Conservation (phyloP, 2,888 invertebrate genomes). For the Mantis religiosa region DNA sequence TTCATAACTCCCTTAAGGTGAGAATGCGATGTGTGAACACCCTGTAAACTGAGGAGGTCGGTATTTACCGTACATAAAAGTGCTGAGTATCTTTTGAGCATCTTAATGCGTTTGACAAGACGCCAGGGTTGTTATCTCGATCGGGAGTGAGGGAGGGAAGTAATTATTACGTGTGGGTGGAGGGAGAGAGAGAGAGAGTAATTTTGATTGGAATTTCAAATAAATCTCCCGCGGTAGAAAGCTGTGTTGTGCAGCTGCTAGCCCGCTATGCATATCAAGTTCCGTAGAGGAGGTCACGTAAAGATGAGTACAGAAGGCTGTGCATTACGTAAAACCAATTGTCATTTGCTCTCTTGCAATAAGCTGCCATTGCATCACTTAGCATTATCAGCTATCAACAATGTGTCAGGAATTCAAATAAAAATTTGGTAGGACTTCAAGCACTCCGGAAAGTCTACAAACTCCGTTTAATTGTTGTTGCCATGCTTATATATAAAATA, state of each 20-base stretch:
- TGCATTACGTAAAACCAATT: not conserved
- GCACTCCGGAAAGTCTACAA: no score
- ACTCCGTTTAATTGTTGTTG: no score
- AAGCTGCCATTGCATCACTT: not conserved
- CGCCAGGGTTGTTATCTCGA: not conserved
- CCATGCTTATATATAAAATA: no score
- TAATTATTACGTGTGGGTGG: not conserved
- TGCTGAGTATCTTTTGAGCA: not conserved
- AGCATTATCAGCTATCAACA: not conserved
- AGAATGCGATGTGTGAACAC: not conserved
- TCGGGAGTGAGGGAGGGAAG: not conserved
- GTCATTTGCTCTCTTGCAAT: not conserved
- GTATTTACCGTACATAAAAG: not conserved
- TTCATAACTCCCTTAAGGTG: no score
- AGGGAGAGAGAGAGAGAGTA: not conserved
- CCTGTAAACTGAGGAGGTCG: not conserved
- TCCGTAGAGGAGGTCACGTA: not conserved
- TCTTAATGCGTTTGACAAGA: not conserved
- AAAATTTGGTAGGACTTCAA: not conserved
- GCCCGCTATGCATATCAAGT: not conserved
- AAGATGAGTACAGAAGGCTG: not conserved
- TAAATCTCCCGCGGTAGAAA: not conserved
- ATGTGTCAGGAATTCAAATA: not conserved
- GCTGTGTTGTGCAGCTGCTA: not conserved
- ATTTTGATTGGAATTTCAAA: not conserved